A percentile compares a stretch with the other conserved stretches of the same genome.
phyloP scores from a whole-genome alignment of 2,113 vertebrate species.

The Nibea albiflora region DNA sequence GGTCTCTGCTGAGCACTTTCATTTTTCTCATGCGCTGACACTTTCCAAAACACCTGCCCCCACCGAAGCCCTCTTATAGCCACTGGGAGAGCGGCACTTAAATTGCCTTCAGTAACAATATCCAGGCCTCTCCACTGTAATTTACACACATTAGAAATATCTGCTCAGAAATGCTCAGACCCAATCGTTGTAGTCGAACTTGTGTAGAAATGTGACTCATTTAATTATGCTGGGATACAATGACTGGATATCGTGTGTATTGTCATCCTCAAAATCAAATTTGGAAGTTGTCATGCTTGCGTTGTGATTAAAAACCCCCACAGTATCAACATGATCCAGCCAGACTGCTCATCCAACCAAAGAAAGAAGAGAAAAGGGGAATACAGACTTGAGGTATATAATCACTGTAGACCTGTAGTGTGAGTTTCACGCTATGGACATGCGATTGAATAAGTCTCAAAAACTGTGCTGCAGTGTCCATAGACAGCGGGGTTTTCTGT shows the following conservation, averaged over 20 bases:
- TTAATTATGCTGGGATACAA: constrained; percentile 9
- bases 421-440: constrained; percentile 5
- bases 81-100: constrained; percentile 56
- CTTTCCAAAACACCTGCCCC: constrained; percentile 62
- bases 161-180: constrained; percentile 36
- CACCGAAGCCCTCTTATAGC: constrained; percentile 38
- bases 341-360: neutral
- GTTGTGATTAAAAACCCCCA: neutral
- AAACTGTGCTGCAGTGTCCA: neutral
- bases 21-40: constrained; percentile 60
- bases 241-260: neutral
- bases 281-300: neutral
- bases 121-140: constrained; percentile 42
- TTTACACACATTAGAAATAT: constrained; percentile 54
- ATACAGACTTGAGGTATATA: neutral
- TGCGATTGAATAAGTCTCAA: constrained; percentile 2
- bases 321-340: neutral
- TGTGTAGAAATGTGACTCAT: constrained; percentile 11
- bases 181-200: neutral
- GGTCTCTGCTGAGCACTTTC: constrained; percentile 42
- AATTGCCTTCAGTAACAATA: constrained; percentile 60
- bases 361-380: neutral
- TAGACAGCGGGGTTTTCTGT: neutral
- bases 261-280: neutral
- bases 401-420: neutral